A percentile compares a stretch with the other conserved stretches of the same genome.
Conservation (phyloP, 2,888 invertebrate species). For the Pandemis heparana region DNA sequence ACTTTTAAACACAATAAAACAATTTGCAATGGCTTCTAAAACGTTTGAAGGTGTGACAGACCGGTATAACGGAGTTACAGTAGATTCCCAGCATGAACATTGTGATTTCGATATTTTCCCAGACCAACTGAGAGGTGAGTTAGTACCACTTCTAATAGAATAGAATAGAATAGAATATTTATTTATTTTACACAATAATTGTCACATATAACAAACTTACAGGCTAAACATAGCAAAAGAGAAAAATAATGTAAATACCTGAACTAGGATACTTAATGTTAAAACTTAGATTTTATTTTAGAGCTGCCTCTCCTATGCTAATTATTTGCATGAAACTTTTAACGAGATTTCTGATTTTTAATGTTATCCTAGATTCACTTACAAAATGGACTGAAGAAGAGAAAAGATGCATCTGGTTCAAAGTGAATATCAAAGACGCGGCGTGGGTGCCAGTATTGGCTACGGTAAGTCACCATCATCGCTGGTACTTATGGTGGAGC, state of each 20-base stretch:
- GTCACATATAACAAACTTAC: too few relatives aligned
- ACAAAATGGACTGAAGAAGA: slow-evolving; percentile 87
- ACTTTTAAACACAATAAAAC: too few relatives aligned
- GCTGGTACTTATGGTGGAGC: neutral
- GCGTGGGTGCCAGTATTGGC: slow-evolving; percentile 91
- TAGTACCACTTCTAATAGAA: neutral
- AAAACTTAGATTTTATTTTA: neutral
- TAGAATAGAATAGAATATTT: too few relatives aligned
- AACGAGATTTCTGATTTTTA: neutral
- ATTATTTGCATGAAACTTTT: neutral
- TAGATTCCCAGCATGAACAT: slow-evolving; percentile 87
- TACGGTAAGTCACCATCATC: slow-evolving; percentile 79
- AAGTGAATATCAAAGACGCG: slow-evolving; percentile 88
- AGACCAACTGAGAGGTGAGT: slow-evolving; percentile 86
- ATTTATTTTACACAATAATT: too few relatives aligned
- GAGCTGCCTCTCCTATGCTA: neutral
- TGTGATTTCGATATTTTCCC: slow-evolving; percentile 82
- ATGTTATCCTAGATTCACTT: slow-evolving; percentile 86
- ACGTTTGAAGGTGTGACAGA: slow-evolving; percentile 82
- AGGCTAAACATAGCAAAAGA: too few relatives aligned
- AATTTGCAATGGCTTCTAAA: slow-evolving; percentile 33
- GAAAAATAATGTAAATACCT: too few relatives aligned
- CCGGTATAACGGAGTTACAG: slow-evolving; percentile 90
- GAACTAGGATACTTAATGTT: too few relatives aligned
- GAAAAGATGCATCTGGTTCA: slow-evolving; percentile 93